A percentile compares a stretch with the other conserved stretches of the same genome.
These are phyloP conservation scores for Larimichthys crocea DNA, from an alignment of 2,113 vertebrate genomes.

Conservation along the genomic window DNA sequence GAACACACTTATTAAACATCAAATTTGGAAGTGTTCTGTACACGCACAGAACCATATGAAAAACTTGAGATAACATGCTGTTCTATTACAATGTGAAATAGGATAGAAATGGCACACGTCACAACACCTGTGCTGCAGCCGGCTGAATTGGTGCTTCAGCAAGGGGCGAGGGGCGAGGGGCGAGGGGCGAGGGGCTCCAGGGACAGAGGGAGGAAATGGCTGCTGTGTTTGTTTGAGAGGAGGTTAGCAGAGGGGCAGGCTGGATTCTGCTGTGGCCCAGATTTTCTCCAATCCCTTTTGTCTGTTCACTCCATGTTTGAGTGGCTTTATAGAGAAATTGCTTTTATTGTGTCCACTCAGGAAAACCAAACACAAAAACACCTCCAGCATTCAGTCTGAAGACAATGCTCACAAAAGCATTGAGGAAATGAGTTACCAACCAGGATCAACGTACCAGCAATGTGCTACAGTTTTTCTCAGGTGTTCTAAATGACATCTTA, in stretches of 20 bases:
- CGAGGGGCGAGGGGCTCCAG: constrained; percentile 73
- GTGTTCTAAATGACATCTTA: constrained; percentile 69
- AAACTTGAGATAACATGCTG: constrained; percentile 31
- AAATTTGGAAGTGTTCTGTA: background rate
- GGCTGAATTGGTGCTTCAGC: constrained; percentile 68
- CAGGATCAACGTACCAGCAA: constrained; percentile 54
- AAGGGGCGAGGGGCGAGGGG: constrained; percentile 62
- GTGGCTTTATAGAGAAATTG: constrained; percentile 79
- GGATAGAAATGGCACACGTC: constrained; percentile 62
- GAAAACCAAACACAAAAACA: constrained; percentile 78
- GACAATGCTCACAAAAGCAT: constrained; percentile 76
- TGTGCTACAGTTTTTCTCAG: constrained; percentile 43
- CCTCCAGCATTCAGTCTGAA: constrained; percentile 69
- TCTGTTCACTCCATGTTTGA: constrained; percentile 76
- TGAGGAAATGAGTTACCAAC: constrained; percentile 73
- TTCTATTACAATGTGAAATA: constrained; percentile 47
- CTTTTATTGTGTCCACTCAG: constrained; percentile 81
- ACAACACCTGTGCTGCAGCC: constrained; percentile 68
- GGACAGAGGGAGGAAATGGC: constrained; percentile 77
- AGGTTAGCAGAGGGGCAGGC: constrained; percentile 79
- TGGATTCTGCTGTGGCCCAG: constrained; percentile 78
- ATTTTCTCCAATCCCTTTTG: constrained; percentile 79
- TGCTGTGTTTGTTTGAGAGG: constrained; percentile 76
- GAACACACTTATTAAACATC: background rate
- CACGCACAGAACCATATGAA: background rate